phyloP scores from a whole-genome alignment of 92 coral and sea anemone species.

The Metridium senile region DNA sequence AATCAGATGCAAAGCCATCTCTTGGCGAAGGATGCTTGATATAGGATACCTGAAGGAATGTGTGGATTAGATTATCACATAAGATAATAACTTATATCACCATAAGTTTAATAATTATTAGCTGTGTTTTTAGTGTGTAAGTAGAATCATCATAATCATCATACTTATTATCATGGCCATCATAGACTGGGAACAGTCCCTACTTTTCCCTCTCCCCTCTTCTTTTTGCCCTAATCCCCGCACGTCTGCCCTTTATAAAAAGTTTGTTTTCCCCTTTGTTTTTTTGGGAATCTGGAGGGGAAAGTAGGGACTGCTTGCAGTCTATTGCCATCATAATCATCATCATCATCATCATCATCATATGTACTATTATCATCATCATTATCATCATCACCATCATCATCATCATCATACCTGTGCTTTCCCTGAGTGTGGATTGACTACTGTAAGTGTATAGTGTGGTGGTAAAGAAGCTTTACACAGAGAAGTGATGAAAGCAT shows the following conservation, averaged over 20 bases:
- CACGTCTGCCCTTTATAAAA: no score
- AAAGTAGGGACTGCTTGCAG: no score
- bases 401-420: conserved; percentile 52
- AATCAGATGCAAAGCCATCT: conserved; percentile 50
- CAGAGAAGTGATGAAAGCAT: conserved; percentile 94
- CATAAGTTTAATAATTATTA: no score
- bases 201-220: no score
- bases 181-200: no score
- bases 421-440: conserved; percentile 91
- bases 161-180: background rate
- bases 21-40: conserved; percentile 64
- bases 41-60: conserved; percentile 39
- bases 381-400: background rate
- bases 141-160: background rate
- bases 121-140: no score
- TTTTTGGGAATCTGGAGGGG: no score
- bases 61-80: no score
- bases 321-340: background rate
- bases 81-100: no score
- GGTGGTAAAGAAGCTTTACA: conserved; percentile 99
- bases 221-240: no score
- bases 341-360: background rate
- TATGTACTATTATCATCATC: background rate
- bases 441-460: conserved; percentile 91
- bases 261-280: no score